Conservation (phyloP, 1,140 invertebrate genomes). For the Gyrodactylus salaris region DNA sequence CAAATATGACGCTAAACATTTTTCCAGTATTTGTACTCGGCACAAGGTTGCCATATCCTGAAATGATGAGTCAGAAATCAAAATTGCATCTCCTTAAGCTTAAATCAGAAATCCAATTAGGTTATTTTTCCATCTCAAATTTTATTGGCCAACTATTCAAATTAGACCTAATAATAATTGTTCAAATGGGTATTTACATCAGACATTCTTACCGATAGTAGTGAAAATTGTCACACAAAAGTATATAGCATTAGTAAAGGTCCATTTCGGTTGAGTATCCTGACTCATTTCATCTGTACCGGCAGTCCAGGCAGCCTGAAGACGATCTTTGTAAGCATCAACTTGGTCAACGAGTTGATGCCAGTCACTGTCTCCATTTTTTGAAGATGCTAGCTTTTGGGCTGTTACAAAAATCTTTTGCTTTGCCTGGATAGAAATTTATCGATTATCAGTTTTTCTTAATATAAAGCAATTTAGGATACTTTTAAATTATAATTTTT, state of each 20-base stretch:
- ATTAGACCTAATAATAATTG: too few species aligned
- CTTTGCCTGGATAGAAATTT: not conserved
- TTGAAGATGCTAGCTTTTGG: not conserved
- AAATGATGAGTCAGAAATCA: too few species aligned
- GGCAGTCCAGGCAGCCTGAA: not conserved
- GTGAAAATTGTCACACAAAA: not conserved
- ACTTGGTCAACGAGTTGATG: not conserved
- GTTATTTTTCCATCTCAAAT: too few species aligned
- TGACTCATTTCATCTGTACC: not conserved
- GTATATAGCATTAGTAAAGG: not conserved
- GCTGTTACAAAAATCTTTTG: not conserved
- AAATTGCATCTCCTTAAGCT: too few species aligned
- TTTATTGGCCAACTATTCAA: too few species aligned
- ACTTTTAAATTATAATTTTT: too few species aligned
- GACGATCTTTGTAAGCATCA: not conserved
- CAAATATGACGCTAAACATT: not conserved
- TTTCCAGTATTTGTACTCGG: not conserved
- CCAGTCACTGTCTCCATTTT: not conserved
- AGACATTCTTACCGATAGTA: too few species aligned
- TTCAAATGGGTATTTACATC: too few species aligned
- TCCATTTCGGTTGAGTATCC: not conserved
- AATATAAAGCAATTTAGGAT: not conserved
- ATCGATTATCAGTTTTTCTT: not conserved
- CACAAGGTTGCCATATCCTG: not conserved
- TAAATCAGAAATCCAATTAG: too few species aligned